Evolutionary conservation across 30 jellyfish, hydroid and myxozoan genomes (phyloP), one percentile per base, ranked within the genome.

Genomic region (Aurelia aurita): DNA sequence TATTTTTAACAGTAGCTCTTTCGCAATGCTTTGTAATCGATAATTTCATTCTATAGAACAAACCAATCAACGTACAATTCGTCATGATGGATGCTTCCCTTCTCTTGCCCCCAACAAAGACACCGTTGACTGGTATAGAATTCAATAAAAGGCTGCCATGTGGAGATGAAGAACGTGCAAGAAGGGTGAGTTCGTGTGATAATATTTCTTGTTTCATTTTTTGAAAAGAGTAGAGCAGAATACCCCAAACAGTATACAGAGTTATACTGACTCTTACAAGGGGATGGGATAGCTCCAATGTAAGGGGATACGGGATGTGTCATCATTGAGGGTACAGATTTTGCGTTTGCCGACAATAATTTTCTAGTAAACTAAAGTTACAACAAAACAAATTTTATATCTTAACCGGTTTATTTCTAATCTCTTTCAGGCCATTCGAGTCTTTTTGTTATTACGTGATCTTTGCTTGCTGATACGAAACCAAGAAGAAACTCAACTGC

Each of bases 81-180:
- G 89, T 92, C 1, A 86, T 93, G 89, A 92, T 92, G 98, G 97
- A 92, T 87, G 95, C 98, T 2, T 85, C 98, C 5, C 65, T 92
- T 32, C 69, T 92, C 27, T 77, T 92, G 53, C 98, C 98, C 0
- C 95, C 97, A 25, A 92, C 98, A 0, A 85, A 63, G 83, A 92
- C 98, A 26, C 98, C 98, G 20, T 80, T 92, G 53, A 92, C 98
- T 65, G 98, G 98, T 4, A 92, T 92, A 28, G 98, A 92, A 39
- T 92, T 92, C 87, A 73, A 80, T 18, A 92, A 92, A 51, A 74
- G 98, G 65, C 59, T 92, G 58, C 98, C 98, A 8, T 92, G 98
- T 66, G 98, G 98, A 10, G 97, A 92, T 58, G 95, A 88, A 32
- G 98, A 92, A 73, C 78, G 95, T 51, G 91, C 98, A 26, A 86